phyloP scores from a whole-genome alignment of 1,140 invertebrate species.

The Drosophila pseudoananassae region DNA sequence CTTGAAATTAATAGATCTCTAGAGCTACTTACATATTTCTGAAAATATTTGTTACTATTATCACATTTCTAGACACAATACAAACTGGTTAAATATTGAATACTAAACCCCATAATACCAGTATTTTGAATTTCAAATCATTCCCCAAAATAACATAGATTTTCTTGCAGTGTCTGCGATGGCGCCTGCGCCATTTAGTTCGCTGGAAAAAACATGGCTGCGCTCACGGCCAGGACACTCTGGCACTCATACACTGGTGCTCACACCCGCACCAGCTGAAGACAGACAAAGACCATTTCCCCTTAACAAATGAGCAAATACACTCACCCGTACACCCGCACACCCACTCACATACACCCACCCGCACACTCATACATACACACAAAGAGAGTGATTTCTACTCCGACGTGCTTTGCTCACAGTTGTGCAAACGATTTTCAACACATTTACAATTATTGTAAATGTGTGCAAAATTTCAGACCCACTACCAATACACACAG shows the following conservation, averaged over 20 bases:
- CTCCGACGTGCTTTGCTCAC: conserved; percentile 66
- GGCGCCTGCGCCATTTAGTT: conserved; percentile 60
- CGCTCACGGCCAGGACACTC: conserved; percentile 55
- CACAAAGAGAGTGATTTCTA: conserved; percentile 51
- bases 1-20: neutral
- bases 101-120: no score
- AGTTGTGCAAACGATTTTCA: conserved; percentile 83
- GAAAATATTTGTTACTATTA: no score
- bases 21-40: neutral
- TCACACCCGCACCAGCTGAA: conserved; percentile 28
- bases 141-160: neutral
- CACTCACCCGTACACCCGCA: conserved; percentile 20
- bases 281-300: conserved; percentile 79
- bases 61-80: no score
- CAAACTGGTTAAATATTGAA: no score
- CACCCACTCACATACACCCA: conserved; percentile 15
- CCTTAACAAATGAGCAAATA: conserved; percentile 77
- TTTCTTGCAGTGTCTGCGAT: conserved; percentile 40
- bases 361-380: conserved; percentile 24
- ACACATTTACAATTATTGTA: conserved; percentile 83
- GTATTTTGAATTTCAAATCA: no score
- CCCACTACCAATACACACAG: conserved; percentile 29
- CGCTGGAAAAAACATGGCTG: conserved; percentile 73
- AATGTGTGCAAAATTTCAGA: conserved; percentile 83
- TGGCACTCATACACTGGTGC: conserved; percentile 20